Evolutionary conservation across 2,888 invertebrate species (phyloP).

Genomic region (Eremobia ochroleuca): DNA sequence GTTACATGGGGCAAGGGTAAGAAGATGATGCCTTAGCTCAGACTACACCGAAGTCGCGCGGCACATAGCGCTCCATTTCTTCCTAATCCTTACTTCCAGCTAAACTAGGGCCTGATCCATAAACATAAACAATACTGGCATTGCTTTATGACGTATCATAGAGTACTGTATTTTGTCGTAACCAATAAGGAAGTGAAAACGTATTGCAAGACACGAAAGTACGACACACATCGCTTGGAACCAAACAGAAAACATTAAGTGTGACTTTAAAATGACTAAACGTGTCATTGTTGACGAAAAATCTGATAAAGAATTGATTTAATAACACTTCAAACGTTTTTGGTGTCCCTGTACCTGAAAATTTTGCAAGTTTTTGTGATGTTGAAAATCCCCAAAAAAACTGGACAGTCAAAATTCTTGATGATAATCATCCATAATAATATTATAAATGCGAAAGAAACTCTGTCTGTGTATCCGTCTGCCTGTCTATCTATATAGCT

Average conservation of each 20-base stretch:
- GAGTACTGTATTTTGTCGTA: conserved; percentile 51
- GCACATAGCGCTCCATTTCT: conserved; percentile 13
- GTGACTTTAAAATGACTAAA: conserved; percentile 16
- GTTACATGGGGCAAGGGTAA: background rate
- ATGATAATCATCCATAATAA: background rate
- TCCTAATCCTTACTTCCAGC: background rate
- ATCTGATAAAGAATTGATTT: conserved; percentile 9
- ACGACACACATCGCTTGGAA: conserved; percentile 16
- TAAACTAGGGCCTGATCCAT: conserved; percentile 30
- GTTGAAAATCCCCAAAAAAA: background rate
- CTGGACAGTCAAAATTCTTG: too few relatives aligned
- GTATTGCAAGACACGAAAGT: conserved; percentile 39
- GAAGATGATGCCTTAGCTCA: background rate
- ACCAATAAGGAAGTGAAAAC: conserved; percentile 72
- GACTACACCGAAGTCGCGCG: too few relatives aligned
- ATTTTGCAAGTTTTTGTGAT: background rate
- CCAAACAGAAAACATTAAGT: background rate
- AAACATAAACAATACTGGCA: conserved; percentile 21
- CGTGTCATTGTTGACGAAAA: background rate
- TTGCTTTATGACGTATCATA: conserved; percentile 29
- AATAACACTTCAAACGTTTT: background rate
- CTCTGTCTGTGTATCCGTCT: too few relatives aligned
- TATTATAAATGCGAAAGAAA: too few relatives aligned
- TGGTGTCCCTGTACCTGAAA: background rate
- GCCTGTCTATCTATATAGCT: too few relatives aligned